phyloP scores from a whole-genome alignment of 30 jellyfish, hydroid and myxozoan species.

The Sanderia malayensis region DNA sequence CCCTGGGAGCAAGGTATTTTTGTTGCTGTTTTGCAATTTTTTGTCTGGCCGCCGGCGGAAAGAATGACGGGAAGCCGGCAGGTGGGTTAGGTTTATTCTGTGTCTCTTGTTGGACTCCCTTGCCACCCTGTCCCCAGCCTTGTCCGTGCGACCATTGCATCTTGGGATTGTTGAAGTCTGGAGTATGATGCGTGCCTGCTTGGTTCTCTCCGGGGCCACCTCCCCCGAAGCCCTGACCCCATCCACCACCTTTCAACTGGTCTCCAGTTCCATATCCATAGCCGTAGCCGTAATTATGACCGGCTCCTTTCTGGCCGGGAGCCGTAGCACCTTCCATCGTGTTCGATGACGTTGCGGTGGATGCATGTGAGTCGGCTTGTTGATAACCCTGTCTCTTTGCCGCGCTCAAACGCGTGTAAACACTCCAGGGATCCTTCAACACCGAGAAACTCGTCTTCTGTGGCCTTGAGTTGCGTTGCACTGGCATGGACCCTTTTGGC shows the following conservation, averaged over 20 bases:
- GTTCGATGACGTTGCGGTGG: slow-evolving; percentile 39
- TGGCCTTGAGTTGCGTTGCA: neutral
- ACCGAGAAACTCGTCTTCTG: slow-evolving; percentile 21
- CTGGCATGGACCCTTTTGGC: slow-evolving; percentile 6
- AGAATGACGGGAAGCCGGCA: slow-evolving; percentile 27
- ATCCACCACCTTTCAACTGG: slow-evolving; percentile 64
- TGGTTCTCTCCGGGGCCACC: slow-evolving; percentile 69
- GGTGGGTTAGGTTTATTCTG: slow-evolving; percentile 48
- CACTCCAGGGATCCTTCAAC: slow-evolving; percentile 42
- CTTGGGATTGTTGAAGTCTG: slow-evolving; percentile 34
- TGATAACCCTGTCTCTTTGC: slow-evolving; percentile 32
- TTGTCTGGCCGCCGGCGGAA: slow-evolving; percentile 34
- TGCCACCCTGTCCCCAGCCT: slow-evolving; percentile 83
- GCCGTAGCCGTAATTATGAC: slow-evolving; percentile 71
- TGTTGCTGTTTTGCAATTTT: neutral
- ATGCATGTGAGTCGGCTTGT: slow-evolving; percentile 59
- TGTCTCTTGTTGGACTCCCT: slow-evolving; percentile 35
- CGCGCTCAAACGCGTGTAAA: slow-evolving; percentile 29
- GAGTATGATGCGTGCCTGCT: slow-evolving; percentile 51
- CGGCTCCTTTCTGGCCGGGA: slow-evolving; percentile 65
- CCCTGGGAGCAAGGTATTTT: slow-evolving; percentile 29
- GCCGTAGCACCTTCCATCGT: slow-evolving; percentile 60
- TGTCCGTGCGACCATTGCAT: slow-evolving; percentile 62
- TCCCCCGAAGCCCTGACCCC: slow-evolving; percentile 75
- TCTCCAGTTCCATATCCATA: slow-evolving; percentile 74